Conservation (phyloP, 92 coral and sea anemone species). For the Micromussa lordhowensis region DNA sequence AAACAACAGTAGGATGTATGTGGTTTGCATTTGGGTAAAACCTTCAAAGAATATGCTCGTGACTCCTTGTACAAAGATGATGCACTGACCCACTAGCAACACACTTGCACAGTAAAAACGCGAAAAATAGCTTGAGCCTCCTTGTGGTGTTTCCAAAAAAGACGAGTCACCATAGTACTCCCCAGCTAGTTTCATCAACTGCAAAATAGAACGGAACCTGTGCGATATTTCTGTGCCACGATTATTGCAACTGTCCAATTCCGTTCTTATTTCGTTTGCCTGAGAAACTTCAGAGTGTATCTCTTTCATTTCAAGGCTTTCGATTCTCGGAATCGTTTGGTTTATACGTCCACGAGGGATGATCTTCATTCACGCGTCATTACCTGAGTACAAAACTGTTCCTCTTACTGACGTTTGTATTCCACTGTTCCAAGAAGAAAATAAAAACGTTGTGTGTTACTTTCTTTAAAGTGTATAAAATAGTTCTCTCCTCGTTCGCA, state of each 20-base stretch:
- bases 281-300: neutral
- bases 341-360: neutral
- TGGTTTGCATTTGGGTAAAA: neutral
- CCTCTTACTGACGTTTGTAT: too few relatives aligned
- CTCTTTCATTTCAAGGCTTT: neutral
- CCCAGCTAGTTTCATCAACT: constrained; percentile 4
- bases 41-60: constrained; percentile 13
- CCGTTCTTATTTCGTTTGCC: neutral
- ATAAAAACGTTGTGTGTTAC: too few relatives aligned
- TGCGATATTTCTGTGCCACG: neutral
- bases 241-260: neutral
- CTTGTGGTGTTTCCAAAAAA: neutral
- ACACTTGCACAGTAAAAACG: constrained; percentile 3
- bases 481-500: too few relatives aligned
- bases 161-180: neutral
- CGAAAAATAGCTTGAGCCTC: neutral
- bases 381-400: too few relatives aligned
- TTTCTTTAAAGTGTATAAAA: too few relatives aligned
- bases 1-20: neutral
- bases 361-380: neutral
- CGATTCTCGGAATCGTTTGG: neutral
- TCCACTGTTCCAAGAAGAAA: too few relatives aligned
- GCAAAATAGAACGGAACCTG: neutral
- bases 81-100: constrained; percentile 7
- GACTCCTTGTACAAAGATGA: neutral